Evolutionary conservation across 2,888 invertebrate genomes (phyloP).

Genomic region (Mimumesa dahlbomi): DNA sequence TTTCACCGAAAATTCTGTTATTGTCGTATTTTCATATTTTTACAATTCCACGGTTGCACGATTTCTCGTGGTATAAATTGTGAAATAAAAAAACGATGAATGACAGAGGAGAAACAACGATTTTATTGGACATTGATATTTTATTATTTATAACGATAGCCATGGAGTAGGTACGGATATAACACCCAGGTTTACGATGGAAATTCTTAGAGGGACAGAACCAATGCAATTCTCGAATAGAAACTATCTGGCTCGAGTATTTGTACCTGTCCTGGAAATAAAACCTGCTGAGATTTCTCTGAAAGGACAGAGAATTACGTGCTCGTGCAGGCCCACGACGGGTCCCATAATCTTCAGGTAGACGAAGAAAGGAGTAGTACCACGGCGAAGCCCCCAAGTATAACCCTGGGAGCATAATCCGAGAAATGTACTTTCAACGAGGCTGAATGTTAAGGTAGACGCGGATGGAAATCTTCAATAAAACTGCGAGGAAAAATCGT

Average conservation of each 20-base stretch:
- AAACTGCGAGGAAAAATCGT: not conserved
- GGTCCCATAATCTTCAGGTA: slow-evolving; percentile 56
- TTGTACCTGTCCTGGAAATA: slow-evolving; percentile 51
- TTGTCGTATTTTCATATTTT: too few species aligned
- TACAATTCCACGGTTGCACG: too few species aligned
- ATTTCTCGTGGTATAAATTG: too few species aligned
- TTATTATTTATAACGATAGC: too few species aligned
- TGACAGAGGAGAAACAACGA: too few species aligned
- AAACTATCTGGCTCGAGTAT: slow-evolving; percentile 17
- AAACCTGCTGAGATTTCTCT: slow-evolving; percentile 50
- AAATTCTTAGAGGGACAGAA: not conserved
- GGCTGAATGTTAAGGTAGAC: not conserved
- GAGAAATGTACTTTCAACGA: not conserved
- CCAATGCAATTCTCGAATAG: slow-evolving; percentile 6
- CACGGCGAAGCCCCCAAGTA: not conserved
- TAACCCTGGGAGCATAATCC: not conserved
- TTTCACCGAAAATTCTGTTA: too few species aligned
- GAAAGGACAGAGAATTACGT: slow-evolving; percentile 57
- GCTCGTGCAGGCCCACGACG: slow-evolving; percentile 8
- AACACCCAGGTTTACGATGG: not conserved
- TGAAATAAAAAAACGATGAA: too few species aligned
- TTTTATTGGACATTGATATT: too few species aligned
- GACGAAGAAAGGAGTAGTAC: not conserved
- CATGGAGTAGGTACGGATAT: too few species aligned
- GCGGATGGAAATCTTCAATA: not conserved